These are phyloP conservation scores for Climacteris rufus DNA, from an alignment of 2,113 vertebrate species.

Conservation along the genomic window DNA sequence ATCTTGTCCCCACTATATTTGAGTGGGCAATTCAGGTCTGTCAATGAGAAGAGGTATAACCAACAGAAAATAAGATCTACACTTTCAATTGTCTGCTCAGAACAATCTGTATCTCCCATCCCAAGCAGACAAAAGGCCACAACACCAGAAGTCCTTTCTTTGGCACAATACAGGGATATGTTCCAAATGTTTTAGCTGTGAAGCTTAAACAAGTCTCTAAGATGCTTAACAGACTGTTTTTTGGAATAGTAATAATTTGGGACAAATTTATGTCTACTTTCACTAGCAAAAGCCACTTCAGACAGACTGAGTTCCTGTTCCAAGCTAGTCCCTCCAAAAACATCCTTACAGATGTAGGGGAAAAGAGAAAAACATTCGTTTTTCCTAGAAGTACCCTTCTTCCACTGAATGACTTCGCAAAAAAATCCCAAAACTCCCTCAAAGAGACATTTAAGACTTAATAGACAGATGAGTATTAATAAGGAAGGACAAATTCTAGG, in stretches of 20 bases:
- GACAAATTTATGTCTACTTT: not conserved
- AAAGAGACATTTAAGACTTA: not conserved
- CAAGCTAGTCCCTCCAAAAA: not conserved
- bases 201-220: not conserved
- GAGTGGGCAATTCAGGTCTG: not conserved
- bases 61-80: not conserved
- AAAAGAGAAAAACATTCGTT: not conserved
- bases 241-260: not conserved
- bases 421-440: not conserved
- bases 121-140: not conserved
- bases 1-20: not conserved
- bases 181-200: not conserved
- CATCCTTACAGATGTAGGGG: not conserved
- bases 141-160: not conserved
- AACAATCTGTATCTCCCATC: not conserved
- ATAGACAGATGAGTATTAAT: not conserved
- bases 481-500: not conserved
- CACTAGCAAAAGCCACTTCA: not conserved
- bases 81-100: not conserved
- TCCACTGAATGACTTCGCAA: not conserved
- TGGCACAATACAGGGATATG: not conserved
- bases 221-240: not conserved
- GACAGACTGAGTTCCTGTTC: not conserved
- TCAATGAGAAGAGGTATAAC: not conserved
- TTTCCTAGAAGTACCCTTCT: not conserved